Conservation (phyloP, 2,113 vertebrate genomes). For the Heptranchias perlo region DNA sequence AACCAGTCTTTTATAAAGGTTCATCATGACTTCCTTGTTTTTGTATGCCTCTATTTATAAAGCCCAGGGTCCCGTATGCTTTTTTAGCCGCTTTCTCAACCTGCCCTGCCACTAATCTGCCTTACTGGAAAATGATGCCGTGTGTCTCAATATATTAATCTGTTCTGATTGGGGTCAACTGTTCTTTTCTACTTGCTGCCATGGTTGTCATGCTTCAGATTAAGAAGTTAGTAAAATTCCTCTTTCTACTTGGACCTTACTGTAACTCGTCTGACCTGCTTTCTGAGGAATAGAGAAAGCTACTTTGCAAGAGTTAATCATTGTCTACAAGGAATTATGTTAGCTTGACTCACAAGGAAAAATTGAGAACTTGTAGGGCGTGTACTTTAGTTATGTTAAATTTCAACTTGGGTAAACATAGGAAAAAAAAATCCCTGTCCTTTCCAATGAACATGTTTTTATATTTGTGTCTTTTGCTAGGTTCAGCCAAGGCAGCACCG, state of each 20-base stretch:
- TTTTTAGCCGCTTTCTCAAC: no score
- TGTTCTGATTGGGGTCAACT: background rate
- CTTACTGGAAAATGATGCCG: background rate
- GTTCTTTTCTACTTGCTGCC: background rate
- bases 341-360: background rate
- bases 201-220: background rate
- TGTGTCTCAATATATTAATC: background rate
- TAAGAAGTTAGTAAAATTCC: background rate
- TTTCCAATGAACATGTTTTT: background rate
- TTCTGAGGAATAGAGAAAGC: background rate
- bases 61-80: no score
- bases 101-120: no score
- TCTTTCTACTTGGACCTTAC: no score
- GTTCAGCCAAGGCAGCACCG: conserved; percentile 83
- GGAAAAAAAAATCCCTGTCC: background rate
- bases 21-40: no score
- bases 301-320: background rate
- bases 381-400: background rate
- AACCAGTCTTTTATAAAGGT: no score
- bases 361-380: background rate
- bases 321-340: background rate
- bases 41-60: no score
- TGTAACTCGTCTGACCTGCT: background rate
- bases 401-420: background rate
- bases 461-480: conserved; percentile 55